Evolutionary conservation across 2,888 invertebrate species (phyloP).

Genomic region (Chrysina gloriosa): DNA sequence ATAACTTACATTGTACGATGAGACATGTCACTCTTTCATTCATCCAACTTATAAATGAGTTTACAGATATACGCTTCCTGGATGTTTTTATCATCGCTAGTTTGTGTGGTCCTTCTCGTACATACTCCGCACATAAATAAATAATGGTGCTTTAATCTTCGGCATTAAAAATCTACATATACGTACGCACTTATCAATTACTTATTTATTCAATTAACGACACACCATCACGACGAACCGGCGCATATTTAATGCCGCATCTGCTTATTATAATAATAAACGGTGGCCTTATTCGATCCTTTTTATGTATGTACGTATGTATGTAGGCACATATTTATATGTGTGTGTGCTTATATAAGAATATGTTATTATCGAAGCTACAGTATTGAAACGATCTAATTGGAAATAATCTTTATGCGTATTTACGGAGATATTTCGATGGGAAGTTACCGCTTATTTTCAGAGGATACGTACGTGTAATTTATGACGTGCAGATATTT

Average conservation of each 20-base stretch:
- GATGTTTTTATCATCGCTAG: no score
- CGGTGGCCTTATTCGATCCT: not conserved
- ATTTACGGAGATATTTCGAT: not conserved
- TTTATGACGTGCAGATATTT: not conserved
- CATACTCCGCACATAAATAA: slow-evolving; percentile 19
- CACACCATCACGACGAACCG: slow-evolving; percentile 28
- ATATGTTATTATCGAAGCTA: no score
- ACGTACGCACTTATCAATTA: slow-evolving; percentile 39
- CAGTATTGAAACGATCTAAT: not conserved
- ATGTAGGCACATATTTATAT: no score
- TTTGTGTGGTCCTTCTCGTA: slow-evolving; percentile 1
- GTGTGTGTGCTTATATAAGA: no score
- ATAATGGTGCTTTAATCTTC: slow-evolving; percentile 9
- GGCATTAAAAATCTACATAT: not conserved
- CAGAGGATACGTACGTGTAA: not conserved
- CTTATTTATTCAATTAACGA: slow-evolving; percentile 36
- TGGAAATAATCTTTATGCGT: not conserved
- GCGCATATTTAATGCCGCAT: slow-evolving; percentile 26
- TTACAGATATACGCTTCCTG: no score
- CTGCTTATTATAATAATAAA: slow-evolving; percentile 12
- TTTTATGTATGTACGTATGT: not conserved
- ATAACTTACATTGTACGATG: no score
- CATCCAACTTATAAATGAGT: no score
- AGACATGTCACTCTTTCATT: no score
- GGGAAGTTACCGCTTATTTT: not conserved